Evolutionary conservation across 2,797 vertebrate species (phyloP), one percentile per base, ranked within the genome.

Genomic region (Chlorospingus flavigularis): DNA sequence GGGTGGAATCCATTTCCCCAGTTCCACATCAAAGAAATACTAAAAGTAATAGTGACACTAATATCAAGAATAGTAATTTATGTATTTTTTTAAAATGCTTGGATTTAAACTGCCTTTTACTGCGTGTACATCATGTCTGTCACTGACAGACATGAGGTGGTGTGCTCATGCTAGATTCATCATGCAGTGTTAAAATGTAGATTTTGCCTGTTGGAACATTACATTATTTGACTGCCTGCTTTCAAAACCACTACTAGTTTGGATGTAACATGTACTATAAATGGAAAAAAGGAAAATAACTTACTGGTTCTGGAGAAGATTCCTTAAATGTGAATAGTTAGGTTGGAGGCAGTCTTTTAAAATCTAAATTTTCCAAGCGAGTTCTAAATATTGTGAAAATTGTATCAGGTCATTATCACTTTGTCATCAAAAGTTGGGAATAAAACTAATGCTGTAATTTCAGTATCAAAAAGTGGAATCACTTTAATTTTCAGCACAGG

Each of bases 81-180:
- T 60, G 60, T 81, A 14, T 21, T 81, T 71, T 48, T 70, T 71
- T 3, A 5, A 81, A 81, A 62, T 71, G 18, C 54, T 79, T 95
- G 61, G 31, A 73, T 87, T 90, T 81, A 88, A 81, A 47, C 33
- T 71, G 51, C n/a, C n/a, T 95, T 79, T 91, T 80, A 40, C 14
- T 79, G 40, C 0, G 0, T 2, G 18, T 83, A 31, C 25, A 33
- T 51, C 24, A 15, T 43, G 13, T 51, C 66, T 91, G 54, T 78
- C 67, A 68, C 19, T n/a, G n/a, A n/a, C n/a, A n/a, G n/a, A n/a
- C n/a, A n/a, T n/a, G n/a, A n/a, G 63, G 33, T 67, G 50, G 33
- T 47, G 17, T 24, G 61, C 65, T 73, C 40, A 63, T 73, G 53
- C 31, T 91, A 67, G 35, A 39, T 21, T 88, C 3, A 7, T 57